Conservation (phyloP, 2,113 vertebrate species). For the Phrynosoma platyrhinos region DNA sequence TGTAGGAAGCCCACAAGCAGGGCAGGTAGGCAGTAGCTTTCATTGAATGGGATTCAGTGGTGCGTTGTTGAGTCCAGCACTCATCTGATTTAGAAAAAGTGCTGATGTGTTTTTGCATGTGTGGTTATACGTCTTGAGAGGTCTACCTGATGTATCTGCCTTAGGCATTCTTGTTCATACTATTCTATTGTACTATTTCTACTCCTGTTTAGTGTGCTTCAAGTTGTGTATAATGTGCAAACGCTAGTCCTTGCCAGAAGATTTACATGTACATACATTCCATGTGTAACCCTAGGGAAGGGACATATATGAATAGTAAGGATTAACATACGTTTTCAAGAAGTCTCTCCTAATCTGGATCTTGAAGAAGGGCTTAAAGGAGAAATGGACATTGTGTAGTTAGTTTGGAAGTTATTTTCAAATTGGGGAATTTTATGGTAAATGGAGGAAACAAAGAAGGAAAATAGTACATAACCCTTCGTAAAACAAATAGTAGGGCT, state of each 20-base stretch:
- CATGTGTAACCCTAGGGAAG: background rate
- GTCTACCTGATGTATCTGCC: too few species aligned
- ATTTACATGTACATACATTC: background rate
- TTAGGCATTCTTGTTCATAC: too few species aligned
- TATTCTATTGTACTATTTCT: too few species aligned
- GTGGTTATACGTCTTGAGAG: too few species aligned
- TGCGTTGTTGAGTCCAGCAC: too few species aligned
- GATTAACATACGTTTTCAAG: background rate
- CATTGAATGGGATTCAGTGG: too few species aligned
- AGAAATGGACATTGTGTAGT: background rate
- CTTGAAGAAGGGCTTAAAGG: background rate
- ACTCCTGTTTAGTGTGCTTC: background rate
- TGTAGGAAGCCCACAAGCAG: too few species aligned
- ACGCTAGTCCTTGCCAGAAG: background rate
- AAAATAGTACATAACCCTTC: background rate
- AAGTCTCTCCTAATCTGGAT: background rate
- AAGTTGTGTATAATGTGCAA: background rate
- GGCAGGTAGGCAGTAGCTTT: too few species aligned
- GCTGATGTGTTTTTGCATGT: too few species aligned
- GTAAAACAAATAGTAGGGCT: too few species aligned
- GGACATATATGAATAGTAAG: background rate
- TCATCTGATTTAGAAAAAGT: too few species aligned
- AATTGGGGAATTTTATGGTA: background rate
- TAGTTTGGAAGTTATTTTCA: background rate
- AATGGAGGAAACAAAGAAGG: background rate